Evolutionary conservation across 2,113 vertebrate genomes (phyloP), one percentile per base, ranked within the genome.

Genomic region (Furnarius figulus): DNA sequence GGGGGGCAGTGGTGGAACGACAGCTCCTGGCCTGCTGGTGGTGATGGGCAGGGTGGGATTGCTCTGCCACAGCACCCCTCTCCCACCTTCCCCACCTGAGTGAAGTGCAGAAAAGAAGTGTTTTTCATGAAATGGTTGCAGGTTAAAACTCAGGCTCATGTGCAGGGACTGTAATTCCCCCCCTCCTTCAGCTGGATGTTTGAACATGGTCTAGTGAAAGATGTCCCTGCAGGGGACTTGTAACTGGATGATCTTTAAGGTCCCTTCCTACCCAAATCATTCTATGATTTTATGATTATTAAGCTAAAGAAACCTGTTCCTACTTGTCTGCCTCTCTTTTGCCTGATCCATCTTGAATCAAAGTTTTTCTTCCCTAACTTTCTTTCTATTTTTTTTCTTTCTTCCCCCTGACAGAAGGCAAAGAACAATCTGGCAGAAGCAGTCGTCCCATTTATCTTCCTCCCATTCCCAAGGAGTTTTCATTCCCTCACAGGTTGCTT

Each of bases 21-120:
- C 3, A 8, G 15, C 25, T 62, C 17, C 68, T 9, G 9, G 18
- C 3, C 21, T 0, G 0, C 20, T n/a, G 40, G 14, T 13, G 2
- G 14, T 0, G 2, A 88, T 49, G 20, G 39, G 50, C 81, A 78
- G 6, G 39, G 8, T 77, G 68, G 49, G 63, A 73, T 63, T 2
- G 2, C 31, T 44, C 31, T 53, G 50, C 20, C 14, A 31, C 63
- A 22, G 39, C 1, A 7, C 27, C 23, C 16, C 5, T 20, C 19
- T 81, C 76, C 52, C 55, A n/a, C 47, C 46, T 30, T 5, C 6
- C 4, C 24, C 58, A 16, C 37, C 42, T 56, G 18, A 46, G 40
- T 27, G n/a, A 73, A 66, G n/a, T 49, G 31, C 21, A 83, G 71
- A 73, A 75, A 76, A 22, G 30, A 12, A 75, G 31, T 14, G 12